Base-by-base conservation (phyloP, 2,113 vertebrate species). In the Elanus axillaris region DNA sequence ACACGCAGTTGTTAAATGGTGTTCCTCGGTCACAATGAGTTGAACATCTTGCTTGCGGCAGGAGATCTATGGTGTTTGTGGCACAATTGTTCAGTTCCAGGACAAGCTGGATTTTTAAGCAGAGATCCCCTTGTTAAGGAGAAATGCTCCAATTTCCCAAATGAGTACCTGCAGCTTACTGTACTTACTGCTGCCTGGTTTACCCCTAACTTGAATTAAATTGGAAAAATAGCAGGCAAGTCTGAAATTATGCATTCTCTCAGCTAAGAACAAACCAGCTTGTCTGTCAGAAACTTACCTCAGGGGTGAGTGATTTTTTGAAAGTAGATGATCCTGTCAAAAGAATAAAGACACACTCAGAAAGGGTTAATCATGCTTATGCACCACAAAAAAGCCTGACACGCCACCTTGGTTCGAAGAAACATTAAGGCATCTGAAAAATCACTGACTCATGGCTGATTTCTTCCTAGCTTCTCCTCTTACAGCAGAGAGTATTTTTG, bases 231-330 rank as follows among this genome's bases (percentile, higher is more conserved):
- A 66, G 64, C 31, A 16, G 36, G 10, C 5, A 15, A 36, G 13
- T 7, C 45, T 27, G 25, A 16, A 55, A 25, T 3, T 2, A 2
- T 17, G 47, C 19, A 8, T 11, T 47, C 47, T 27, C 7, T 59
- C 38, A 52, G 53, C 4, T 23, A 43, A 22, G 45, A 73, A 36
- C 53, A 53, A 67, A 48, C 2, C 16, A 50, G 10, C 26, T 50
- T 3, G 26, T 27, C 4, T 1, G 14, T 8, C 43, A 60, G n/a
- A 47, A 80, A 84, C 98, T 97, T 77, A 98, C 98, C 98, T 98
- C 98, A 9, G 97, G 92, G n/a, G 93, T 92, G 67, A 90, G 59
- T 3, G 97, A 59, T 69, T 97, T 98, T 27, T 98, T 98, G 91
- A 96, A 64, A 34, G 96, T 94, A 68, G 95, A 81, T 29, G 95